Conservation (phyloP, 2,888 invertebrate species). For the Lissonota sp. region DNA sequence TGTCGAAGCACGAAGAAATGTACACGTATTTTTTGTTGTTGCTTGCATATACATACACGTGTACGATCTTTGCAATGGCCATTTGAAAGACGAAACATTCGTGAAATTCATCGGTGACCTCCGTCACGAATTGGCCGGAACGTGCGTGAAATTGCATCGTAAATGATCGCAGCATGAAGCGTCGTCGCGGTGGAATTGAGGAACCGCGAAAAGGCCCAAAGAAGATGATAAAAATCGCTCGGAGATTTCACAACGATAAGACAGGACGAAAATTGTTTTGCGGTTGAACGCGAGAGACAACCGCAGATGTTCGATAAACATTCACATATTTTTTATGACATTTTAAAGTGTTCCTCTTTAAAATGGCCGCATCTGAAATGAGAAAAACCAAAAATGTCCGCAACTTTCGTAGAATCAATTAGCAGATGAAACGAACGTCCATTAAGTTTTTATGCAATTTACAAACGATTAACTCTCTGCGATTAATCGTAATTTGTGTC, state of each 20-base stretch:
- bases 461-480: too few species aligned
- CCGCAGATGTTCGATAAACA: slow-evolving; percentile 7
- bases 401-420: too few species aligned
- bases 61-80: slow-evolving; percentile 30
- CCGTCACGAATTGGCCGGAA: slow-evolving; percentile 58
- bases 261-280: slow-evolving; percentile 4
- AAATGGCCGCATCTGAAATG: too few species aligned
- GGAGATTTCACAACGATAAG: not conserved
- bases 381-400: too few species aligned
- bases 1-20: slow-evolving; percentile 7
- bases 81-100: slow-evolving; percentile 50
- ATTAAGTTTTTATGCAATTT: too few species aligned
- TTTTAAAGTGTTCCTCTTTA: too few species aligned
- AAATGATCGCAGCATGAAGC: slow-evolving; percentile 52
- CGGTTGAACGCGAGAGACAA: slow-evolving; percentile 27
- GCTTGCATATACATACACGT: slow-evolving; percentile 13
- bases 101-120: slow-evolving; percentile 52
- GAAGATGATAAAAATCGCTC: slow-evolving; percentile 7
- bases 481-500: too few species aligned
- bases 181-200: slow-evolving; percentile 11
- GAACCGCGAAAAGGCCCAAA: slow-evolving; percentile 28
- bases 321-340: not conserved
- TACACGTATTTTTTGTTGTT: slow-evolving; percentile 11
- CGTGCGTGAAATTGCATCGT: slow-evolving; percentile 60
- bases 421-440: too few species aligned